Evolutionary conservation across 2,888 invertebrate genomes (phyloP).

Genomic region (Chalcis sispes): DNA sequence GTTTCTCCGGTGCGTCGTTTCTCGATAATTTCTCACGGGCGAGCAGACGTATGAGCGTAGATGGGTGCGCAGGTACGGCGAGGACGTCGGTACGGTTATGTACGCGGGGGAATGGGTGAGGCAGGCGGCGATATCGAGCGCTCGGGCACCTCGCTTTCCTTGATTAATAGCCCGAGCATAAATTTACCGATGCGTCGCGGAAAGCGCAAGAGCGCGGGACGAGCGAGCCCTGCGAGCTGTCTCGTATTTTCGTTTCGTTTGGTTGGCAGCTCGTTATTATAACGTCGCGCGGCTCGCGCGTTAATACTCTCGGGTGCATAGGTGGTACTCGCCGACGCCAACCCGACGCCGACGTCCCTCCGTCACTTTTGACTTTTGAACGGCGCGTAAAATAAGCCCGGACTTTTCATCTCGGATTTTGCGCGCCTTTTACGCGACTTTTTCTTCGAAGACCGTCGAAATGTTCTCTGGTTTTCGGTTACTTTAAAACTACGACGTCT

Average conservation of each 20-base stretch:
- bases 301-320: slow-evolving; percentile 42
- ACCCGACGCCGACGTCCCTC: slow-evolving; percentile 6
- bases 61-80: slow-evolving; percentile 11
- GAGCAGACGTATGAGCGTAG: not conserved
- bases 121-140: slow-evolving; percentile 50
- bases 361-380: slow-evolving; percentile 37
- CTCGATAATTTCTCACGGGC: slow-evolving; percentile 31
- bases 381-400: not conserved
- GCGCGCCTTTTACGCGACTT: no score
- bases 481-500: no score
- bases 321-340: slow-evolving; percentile 14
- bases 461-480: no score
- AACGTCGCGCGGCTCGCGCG: slow-evolving; percentile 12
- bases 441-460: no score
- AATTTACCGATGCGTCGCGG: slow-evolving; percentile 31
- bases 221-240: not conserved
- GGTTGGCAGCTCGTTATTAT: slow-evolving; percentile 47
- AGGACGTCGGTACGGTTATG: no score
- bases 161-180: slow-evolving; percentile 55
- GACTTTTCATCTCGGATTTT: no score
- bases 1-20: slow-evolving; percentile 4
- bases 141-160: slow-evolving; percentile 23
- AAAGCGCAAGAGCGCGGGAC: not conserved
- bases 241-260: slow-evolving; percentile 43
- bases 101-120: no score